Evolutionary conservation across 2,888 invertebrate genomes (phyloP).

Genomic region (Linnaemya vulpina): DNA sequence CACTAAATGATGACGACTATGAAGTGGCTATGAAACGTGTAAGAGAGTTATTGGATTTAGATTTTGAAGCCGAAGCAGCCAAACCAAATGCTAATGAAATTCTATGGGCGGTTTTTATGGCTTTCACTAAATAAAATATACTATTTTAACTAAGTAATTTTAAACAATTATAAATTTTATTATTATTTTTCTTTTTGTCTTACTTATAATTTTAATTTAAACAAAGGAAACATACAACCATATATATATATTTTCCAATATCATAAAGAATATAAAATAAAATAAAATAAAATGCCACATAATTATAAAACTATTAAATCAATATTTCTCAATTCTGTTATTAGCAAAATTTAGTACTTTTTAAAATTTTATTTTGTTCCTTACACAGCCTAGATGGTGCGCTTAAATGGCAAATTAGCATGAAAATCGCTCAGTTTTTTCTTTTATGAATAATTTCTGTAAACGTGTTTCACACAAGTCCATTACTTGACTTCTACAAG

Average conservation of each 20-base stretch:
- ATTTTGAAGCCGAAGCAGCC: slow-evolving; percentile 97
- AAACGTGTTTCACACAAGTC: too few relatives aligned
- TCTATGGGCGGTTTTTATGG: slow-evolving; percentile 99
- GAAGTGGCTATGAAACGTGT: slow-evolving; percentile 99
- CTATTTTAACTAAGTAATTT: slow-evolving; percentile 62
- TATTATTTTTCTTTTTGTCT: slow-evolving; percentile 72
- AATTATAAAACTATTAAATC: slow-evolving; percentile 32
- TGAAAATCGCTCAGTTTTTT: too few relatives aligned
- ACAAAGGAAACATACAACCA: slow-evolving; percentile 36
- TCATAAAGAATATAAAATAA: slow-evolving; percentile 29
- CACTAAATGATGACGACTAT: slow-evolving; percentile 98
- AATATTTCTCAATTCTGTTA: slow-evolving; percentile 23
- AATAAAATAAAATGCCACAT: slow-evolving; percentile 52
- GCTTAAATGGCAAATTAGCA: too few relatives aligned
- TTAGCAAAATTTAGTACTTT: slow-evolving; percentile 13
- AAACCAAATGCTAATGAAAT: slow-evolving; percentile 96
- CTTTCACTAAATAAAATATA: slow-evolving; percentile 95
- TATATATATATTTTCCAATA: slow-evolving; percentile 51
- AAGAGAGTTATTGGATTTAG: slow-evolving; percentile 96
- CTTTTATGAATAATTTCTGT: too few relatives aligned
- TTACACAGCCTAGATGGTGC: too few relatives aligned
- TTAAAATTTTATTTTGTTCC: too few relatives aligned
- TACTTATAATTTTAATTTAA: slow-evolving; percentile 49
- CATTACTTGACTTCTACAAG: too few relatives aligned
- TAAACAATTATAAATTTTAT: slow-evolving; percentile 50